phyloP scores from a whole-genome alignment of 1,140 invertebrate species.

The Solenopsis invicta region DNA sequence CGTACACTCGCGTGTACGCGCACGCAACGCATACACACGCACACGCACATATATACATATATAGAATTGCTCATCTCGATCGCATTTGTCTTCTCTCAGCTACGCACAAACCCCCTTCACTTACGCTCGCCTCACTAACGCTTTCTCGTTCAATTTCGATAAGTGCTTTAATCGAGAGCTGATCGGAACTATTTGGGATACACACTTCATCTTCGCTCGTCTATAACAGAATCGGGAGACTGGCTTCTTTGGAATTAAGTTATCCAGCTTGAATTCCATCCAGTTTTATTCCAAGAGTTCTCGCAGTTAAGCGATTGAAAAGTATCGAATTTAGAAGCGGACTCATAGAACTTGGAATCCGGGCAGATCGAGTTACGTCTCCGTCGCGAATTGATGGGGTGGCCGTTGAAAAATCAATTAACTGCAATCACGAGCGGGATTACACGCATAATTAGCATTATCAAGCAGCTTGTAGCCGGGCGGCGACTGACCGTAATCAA shows the following conservation, averaged over 20 bases:
- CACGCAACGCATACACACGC: slow-evolving; percentile 5
- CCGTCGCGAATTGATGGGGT: not conserved
- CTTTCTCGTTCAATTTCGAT: slow-evolving; percentile 35
- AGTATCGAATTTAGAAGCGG: not conserved
- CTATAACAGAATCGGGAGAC: not conserved
- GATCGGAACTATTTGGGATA: slow-evolving; percentile 5
- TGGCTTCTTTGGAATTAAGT: slow-evolving; percentile 28
- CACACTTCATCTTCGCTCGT: not conserved
- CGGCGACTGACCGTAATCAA: slow-evolving; percentile 15
- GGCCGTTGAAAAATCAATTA: slow-evolving; percentile 13
- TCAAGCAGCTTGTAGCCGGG: slow-evolving; percentile 8
- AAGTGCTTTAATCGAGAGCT: slow-evolving; percentile 30
- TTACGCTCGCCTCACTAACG: not conserved
- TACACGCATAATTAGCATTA: slow-evolving; percentile 32
- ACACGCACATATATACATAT: slow-evolving; percentile 64
- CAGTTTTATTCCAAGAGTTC: not conserved
- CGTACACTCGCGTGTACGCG: slow-evolving; percentile 18
- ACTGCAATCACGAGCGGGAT: slow-evolving; percentile 12
- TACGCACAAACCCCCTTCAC: not conserved
- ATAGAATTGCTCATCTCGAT: slow-evolving; percentile 76
- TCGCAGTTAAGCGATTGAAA: not conserved
- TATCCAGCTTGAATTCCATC: slow-evolving; percentile 1
- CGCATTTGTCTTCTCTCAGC: slow-evolving; percentile 42
- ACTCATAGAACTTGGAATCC: slow-evolving; percentile 6
- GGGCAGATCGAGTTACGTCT: not conserved